These are phyloP conservation scores for Didymodactylos carnosus DNA, from an alignment of 2,888 invertebrate species.

Conservation along the genomic window DNA sequence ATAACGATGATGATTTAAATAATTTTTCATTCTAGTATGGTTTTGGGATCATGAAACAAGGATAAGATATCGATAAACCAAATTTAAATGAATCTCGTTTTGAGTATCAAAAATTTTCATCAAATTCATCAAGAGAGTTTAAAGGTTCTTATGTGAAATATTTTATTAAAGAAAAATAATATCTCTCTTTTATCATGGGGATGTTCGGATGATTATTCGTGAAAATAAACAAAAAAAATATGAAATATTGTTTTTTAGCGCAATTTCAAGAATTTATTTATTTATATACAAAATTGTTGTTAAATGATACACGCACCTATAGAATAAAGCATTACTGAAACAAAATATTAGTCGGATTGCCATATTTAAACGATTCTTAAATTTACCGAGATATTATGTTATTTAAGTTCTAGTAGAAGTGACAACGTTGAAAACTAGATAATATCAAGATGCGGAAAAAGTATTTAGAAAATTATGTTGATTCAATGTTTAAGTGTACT, in stretches of 20 bases:
- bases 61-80: slow-evolving; percentile 17
- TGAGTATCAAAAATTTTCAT: slow-evolving; percentile 62
- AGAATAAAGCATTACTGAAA: slow-evolving; percentile 16
- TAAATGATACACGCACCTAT: slow-evolving; percentile 18
- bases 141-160: too few species aligned
- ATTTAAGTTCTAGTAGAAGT: slow-evolving; percentile 2
- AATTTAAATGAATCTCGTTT: slow-evolving; percentile 41
- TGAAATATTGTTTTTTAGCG: too few species aligned
- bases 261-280: slow-evolving; percentile 55
- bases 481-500: too few species aligned
- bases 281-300: slow-evolving; percentile 44
- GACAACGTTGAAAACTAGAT: slow-evolving; percentile 20
- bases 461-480: slow-evolving; percentile 54
- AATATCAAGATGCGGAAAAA: slow-evolving; percentile 55
- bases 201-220: slow-evolving; percentile 88
- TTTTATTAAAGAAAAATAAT: slow-evolving; percentile 65
- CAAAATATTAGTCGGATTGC: slow-evolving; percentile 48
- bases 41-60: slow-evolving; percentile 56
- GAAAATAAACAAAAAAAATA: too few species aligned
- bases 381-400: slow-evolving; percentile 47
- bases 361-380: slow-evolving; percentile 52
- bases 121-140: slow-evolving; percentile 72
- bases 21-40: slow-evolving; percentile 59
- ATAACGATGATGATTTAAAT: neutral
- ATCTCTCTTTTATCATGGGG: slow-evolving; percentile 72